phyloP scores from a whole-genome alignment of 2,113 vertebrate genomes.

The Montifringilla adamsi region DNA sequence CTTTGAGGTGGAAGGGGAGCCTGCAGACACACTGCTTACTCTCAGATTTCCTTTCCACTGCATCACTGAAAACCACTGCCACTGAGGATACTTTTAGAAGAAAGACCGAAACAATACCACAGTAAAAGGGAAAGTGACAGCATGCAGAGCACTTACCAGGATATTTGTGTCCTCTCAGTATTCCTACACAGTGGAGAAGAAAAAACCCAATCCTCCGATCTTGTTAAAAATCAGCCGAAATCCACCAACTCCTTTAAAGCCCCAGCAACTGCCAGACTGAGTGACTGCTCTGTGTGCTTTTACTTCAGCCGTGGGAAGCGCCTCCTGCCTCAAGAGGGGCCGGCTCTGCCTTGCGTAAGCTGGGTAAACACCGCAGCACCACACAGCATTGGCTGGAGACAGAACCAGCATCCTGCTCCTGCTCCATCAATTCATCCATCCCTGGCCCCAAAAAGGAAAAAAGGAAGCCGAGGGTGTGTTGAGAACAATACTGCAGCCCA shows the following conservation, averaged over 20 bases:
- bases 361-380: conserved; percentile 57
- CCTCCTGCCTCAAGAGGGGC: conserved; percentile 55
- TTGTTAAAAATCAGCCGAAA: neutral
- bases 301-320: conserved; percentile 54
- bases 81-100: neutral
- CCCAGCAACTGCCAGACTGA: conserved; percentile 30
- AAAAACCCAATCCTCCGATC: neutral
- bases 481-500: conserved; percentile 41
- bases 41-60: neutral
- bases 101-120: neutral
- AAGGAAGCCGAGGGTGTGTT: conserved; percentile 64
- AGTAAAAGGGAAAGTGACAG: neutral
- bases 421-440: conserved; percentile 48
- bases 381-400: conserved; percentile 42
- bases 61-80: neutral
- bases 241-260: conserved; percentile 49
- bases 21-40: neutral
- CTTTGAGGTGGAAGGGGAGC: neutral
- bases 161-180: neutral
- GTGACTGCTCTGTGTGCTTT: conserved; percentile 49
- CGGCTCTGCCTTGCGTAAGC: conserved; percentile 59
- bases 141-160: conserved; percentile 44
- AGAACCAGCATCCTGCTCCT: conserved; percentile 40
- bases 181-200: neutral
- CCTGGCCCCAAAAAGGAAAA: conserved; percentile 68